Base-by-base conservation (phyloP, 2,888 invertebrate genomes). In the Drosophila greeni region DNA sequence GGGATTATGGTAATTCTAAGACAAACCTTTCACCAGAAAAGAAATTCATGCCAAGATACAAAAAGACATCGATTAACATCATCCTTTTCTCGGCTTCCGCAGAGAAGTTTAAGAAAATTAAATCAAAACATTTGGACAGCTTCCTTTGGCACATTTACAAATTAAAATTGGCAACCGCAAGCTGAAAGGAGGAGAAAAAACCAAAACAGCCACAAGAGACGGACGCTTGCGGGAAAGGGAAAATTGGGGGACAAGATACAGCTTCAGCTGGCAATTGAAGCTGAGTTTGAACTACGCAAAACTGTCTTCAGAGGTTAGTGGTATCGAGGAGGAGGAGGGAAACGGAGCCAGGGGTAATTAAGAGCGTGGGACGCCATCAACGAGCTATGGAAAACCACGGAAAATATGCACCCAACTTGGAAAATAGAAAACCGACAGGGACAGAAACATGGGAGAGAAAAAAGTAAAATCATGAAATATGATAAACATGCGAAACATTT, bases 381-480 rank as follows among this genome's bases (percentile, higher is more conserved):
- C 43, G 40, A 61, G 53, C 56, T 20, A 39, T 48, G 69, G 68
- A 60, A 79, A 73, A 75, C 57, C 75, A 66, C 60, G 57, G 73
- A 75, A 83, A 76, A 72, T 81, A 70, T 73, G 71, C 72, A 40
- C 74, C 57, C 69, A 74, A 70, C 70, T 62, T 60, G 71, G 75
- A 79, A 73, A 62, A 65, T 67, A 59, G 58, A 62, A 59, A 61
- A 61, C 55, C 53, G 39, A 55, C 43, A 66, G 31, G 40, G 58
- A 42, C 57, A 47, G 59, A 58, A 24, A 29, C 23, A 54, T 18
- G 7, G 11, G 55, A 56, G 57, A 51, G 43, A 61, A 58, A 75
- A 72, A 74, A 77, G 73, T 84, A 79, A 84, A 84, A 82, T 74
- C 85, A 83, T 81, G 74, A 85, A 84, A 81, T 75, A 84, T 85